These are phyloP conservation scores for Aphelinus atriplicis DNA, from an alignment of 1,140 invertebrate genomes.

Conservation along the genomic window DNA sequence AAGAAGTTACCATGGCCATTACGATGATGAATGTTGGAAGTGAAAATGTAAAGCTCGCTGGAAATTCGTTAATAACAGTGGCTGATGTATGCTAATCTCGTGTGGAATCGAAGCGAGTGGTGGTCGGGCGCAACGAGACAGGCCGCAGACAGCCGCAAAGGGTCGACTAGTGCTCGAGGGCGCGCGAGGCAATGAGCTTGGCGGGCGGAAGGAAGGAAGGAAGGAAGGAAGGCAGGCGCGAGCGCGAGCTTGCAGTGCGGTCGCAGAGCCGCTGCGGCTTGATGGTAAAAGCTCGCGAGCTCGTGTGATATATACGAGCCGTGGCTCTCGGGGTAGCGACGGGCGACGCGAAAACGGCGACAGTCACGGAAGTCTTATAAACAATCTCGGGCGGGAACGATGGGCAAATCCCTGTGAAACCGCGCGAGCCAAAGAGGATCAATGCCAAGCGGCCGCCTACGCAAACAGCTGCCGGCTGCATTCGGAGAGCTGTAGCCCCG, in stretches of 20 bases:
- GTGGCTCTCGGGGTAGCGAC: no score
- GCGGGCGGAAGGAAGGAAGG: conserved; percentile 7
- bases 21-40: no score
- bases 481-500: not conserved
- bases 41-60: no score
- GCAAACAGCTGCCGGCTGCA: conserved; percentile 18
- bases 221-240: not conserved
- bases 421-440: conserved; percentile 31
- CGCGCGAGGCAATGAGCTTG: no score
- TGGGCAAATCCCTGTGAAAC: conserved; percentile 24
- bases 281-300: no score
- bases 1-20: no score
- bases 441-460: conserved; percentile 16
- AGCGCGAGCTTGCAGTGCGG: not conserved
- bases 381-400: conserved; percentile 10
- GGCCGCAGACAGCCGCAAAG: not conserved
- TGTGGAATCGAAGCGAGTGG: no score
- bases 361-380: conserved; percentile 37
- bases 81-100: no score
- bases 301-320: no score
- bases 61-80: no score
- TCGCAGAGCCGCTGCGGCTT: not conserved
- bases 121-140: not conserved
- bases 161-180: not conserved
- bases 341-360: not conserved